Conservation (phyloP, 2,888 invertebrate genomes). For the Drosophila suboccidentalis region DNA sequence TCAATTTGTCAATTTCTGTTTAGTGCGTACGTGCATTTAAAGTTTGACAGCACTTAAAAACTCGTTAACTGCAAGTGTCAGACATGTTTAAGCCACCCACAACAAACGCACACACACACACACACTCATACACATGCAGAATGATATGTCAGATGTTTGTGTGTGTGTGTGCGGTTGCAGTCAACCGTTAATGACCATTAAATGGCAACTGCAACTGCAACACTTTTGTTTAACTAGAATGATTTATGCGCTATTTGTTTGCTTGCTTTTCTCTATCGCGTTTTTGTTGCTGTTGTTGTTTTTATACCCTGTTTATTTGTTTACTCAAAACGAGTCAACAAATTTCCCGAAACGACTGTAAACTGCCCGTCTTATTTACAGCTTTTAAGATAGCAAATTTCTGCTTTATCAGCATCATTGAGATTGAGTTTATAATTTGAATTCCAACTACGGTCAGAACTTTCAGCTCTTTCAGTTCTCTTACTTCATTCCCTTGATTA, state of each 20-base stretch:
- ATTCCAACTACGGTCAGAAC: conserved; percentile 5
- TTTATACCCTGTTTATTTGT: conserved; percentile 19
- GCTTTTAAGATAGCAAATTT: conserved; percentile 5
- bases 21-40: conserved; percentile 19
- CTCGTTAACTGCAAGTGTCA: conserved; percentile 74
- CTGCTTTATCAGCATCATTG: conserved; percentile 31
- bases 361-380: conserved; percentile 14
- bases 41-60: conserved; percentile 74
- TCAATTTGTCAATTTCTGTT: conserved; percentile 51
- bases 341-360: conserved; percentile 5
- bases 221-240: conserved; percentile 40
- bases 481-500: background rate
- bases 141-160: conserved; percentile 9
- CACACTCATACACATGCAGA: conserved; percentile 2
- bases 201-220: conserved; percentile 31
- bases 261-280: background rate
- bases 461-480: background rate
- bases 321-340: conserved; percentile 20
- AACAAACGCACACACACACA: conserved; percentile 12
- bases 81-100: conserved; percentile 50
- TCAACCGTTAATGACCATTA: conserved; percentile 37
- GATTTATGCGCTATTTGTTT: conserved; percentile 37
- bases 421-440: conserved; percentile 9
- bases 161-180: conserved; percentile 12
- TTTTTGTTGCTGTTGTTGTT: too few relatives aligned